Evolutionary conservation across 2,113 vertebrate species (phyloP), one percentile per base, ranked within the genome.

Genomic region (Megatriorchis doriae): DNA sequence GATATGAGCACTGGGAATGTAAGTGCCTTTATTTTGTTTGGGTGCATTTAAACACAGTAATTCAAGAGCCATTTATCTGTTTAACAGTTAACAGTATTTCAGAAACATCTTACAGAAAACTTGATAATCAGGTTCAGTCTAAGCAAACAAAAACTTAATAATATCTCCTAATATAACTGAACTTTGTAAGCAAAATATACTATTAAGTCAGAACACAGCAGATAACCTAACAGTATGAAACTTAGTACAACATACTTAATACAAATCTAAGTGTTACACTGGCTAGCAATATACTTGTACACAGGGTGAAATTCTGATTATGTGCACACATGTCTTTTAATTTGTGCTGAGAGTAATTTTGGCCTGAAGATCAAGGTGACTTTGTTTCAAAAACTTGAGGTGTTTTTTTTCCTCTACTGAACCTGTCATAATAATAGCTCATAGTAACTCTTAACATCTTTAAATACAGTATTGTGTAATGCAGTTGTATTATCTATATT

Each of bases 11-110:
- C 72, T 92, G 92, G 81, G 90, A 95, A 97, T 90, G 98, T 98
- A 97, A 98, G 98, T 98, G 96, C 94, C 62, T 92, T 92, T 85
- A 79, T 86, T 97, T 96, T 97, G 84, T 97, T 97, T 78, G 85
- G 86, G 88, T 96, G 74, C 63, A 22, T 88, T 94, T 94, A 89
- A 94, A 75, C 68, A 93, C 42, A 21, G 38, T 94, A 74, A 86
- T 90, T 92, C 53, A 87, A 95, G 72, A 74, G 38, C 25, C 48
- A 9, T 88, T 84, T 86, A 63, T 86, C 47, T 88, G 29, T 92
- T 66, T 73, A 88, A 81, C 56, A 40, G 16, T 81, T 89, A 74
- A 50, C 4, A 1, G 23, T 82, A 25, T 89, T 93, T 96, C 56
- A 87, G 70, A 87, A 90, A 43, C 31, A 34, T 77, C 56, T 27